A percentile compares a stretch with the other conserved stretches of the same genome.
These are phyloP conservation scores for Asteroscopus sphinx DNA, from an alignment of 2,888 invertebrate species.

Conservation along the genomic window DNA sequence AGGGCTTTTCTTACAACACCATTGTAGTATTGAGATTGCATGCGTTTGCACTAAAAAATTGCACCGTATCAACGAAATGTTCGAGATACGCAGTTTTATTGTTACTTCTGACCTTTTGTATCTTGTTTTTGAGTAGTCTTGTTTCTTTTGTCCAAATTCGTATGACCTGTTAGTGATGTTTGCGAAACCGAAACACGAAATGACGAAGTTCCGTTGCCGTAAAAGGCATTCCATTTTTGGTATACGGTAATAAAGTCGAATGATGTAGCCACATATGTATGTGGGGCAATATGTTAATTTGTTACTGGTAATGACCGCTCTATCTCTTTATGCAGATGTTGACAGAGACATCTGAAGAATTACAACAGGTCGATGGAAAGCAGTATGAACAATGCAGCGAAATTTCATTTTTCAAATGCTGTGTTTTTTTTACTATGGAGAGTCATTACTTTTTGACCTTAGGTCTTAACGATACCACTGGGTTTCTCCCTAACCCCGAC, in stretches of 20 bases:
- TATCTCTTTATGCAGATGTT: conserved; percentile 12
- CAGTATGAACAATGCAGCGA: too few relatives aligned
- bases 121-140: conserved; percentile 19
- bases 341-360: background rate
- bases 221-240: conserved; percentile 40
- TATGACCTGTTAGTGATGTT: conserved; percentile 11
- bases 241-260: conserved; percentile 22
- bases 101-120: conserved; percentile 47
- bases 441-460: too few relatives aligned
- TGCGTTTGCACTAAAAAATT: conserved; percentile 55
- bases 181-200: conserved; percentile 33
- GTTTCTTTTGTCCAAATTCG: conserved; percentile 33
- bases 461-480: too few relatives aligned
- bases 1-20: conserved; percentile 77
- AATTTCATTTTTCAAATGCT: too few relatives aligned
- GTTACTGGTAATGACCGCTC: conserved; percentile 15
- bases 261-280: conserved; percentile 6
- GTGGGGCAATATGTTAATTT: conserved; percentile 28
- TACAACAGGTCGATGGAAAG: background rate
- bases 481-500: too few relatives aligned
- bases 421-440: too few relatives aligned
- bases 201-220: conserved; percentile 18
- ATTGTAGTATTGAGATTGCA: conserved; percentile 76
- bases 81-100: conserved; percentile 43
- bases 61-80: conserved; percentile 44